Percentiles rank a stretch among this genome's conserved stretches.
Conservation (phyloP, 1,140 invertebrate species). For the Chironomus striatipennis region DNA sequence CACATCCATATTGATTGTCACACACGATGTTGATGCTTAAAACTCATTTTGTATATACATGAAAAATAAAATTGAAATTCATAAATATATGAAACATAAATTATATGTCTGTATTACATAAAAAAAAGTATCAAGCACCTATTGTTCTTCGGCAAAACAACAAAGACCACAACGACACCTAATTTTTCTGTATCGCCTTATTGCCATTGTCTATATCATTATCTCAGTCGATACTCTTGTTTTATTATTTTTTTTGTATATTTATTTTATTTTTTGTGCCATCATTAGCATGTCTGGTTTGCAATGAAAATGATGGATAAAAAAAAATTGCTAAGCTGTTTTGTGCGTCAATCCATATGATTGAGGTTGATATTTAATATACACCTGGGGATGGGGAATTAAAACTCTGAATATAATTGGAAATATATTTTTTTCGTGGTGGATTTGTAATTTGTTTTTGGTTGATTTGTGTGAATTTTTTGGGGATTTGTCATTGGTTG, state of each 20-base stretch:
- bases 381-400: too few relatives aligned
- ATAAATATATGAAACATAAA: conserved; percentile 4
- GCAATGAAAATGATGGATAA: neutral
- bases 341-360: too few relatives aligned
- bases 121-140: conserved; percentile 10
- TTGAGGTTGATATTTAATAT: too few relatives aligned
- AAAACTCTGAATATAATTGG: too few relatives aligned
- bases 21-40: too few relatives aligned
- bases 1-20: too few relatives aligned
- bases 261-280: neutral
- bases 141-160: conserved; percentile 20
- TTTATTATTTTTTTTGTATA: too few relatives aligned
- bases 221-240: neutral
- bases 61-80: neutral
- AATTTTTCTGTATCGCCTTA: conserved; percentile 2
- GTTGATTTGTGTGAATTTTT: too few relatives aligned
- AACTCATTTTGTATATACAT: neutral
- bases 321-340: too few relatives aligned
- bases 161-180: conserved; percentile 18
- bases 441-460: too few relatives aligned
- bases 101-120: conserved; percentile 13
- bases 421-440: too few relatives aligned
- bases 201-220: conserved; percentile 7
- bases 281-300: conserved; percentile 12
- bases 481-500: too few relatives aligned